Percentiles rank a stretch among this genome's conserved stretches.
Evolutionary conservation across 2,113 vertebrate genomes (phyloP).

Genomic region (Mobula birostris): DNA sequence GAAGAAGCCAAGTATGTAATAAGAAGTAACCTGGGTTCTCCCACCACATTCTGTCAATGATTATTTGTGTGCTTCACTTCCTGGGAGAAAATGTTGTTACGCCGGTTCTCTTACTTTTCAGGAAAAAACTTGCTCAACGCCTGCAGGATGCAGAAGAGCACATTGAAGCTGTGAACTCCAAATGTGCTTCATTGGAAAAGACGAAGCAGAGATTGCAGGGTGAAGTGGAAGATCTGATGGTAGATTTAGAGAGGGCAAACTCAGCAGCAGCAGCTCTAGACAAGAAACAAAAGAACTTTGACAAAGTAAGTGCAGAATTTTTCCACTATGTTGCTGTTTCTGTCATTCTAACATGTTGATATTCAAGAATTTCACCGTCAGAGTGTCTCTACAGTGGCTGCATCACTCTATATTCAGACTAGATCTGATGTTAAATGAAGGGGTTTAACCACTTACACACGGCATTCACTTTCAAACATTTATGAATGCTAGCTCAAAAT

Average conservation of each 20-base stretch:
- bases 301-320: conserved; percentile 37
- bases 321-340: not conserved
- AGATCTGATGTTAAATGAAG: not conserved
- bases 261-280: conserved; percentile 39
- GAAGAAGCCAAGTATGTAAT: conserved; percentile 59
- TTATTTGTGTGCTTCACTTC: no score
- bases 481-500: no score
- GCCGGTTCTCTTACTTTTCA: conserved; percentile 27
- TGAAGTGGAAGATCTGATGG: conserved; percentile 39
- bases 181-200: conserved; percentile 56
- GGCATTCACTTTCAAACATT: no score
- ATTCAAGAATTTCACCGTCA: not conserved
- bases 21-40: not conserved
- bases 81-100: not conserved
- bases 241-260: conserved; percentile 39
- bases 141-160: conserved; percentile 55
- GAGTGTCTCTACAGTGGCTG: not conserved
- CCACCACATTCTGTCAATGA: not conserved
- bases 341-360: not conserved
- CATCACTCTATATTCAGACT: not conserved
- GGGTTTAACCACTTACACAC: no score
- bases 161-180: conserved; percentile 49
- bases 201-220: conserved; percentile 52
- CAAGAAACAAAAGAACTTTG: conserved; percentile 42
- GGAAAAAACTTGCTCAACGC: conserved; percentile 51